Conservation (phyloP, 2,797 vertebrate species). For the Cyprinodon diabolis region DNA sequence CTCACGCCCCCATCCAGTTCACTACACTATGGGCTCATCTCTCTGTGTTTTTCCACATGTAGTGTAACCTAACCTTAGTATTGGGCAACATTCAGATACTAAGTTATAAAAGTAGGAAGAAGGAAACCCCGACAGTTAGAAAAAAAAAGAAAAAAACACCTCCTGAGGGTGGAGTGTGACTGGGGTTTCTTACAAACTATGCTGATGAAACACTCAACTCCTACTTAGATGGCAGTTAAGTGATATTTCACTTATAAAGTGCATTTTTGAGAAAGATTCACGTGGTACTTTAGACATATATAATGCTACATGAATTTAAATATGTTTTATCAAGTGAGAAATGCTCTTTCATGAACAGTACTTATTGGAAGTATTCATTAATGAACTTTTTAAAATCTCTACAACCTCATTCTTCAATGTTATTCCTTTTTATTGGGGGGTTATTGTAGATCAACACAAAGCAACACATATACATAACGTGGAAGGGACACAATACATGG, state of each 20-base stretch:
- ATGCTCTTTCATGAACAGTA: background rate
- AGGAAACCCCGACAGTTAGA: background rate
- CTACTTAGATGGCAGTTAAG: background rate
- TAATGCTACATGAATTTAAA: background rate
- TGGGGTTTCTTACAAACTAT: background rate
- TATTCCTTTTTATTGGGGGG: background rate
- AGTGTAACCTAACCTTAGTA: constrained; percentile 5
- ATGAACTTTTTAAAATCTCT: background rate
- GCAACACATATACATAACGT: background rate
- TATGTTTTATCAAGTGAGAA: background rate
- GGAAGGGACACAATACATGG: background rate
- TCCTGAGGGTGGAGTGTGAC: background rate
- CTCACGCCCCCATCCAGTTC: background rate
- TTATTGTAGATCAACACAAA: background rate
- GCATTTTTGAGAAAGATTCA: too few relatives aligned
- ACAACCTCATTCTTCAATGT: background rate
- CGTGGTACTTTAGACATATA: background rate
- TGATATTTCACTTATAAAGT: background rate
- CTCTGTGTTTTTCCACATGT: constrained; percentile 8
- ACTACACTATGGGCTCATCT: background rate
- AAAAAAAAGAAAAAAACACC: background rate
- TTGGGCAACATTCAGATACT: background rate
- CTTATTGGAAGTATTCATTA: background rate
- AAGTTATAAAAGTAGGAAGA: background rate
- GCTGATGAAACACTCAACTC: background rate